Conservation (phyloP, 1,140 invertebrate genomes). For the Paraescarpia echinospica region DNA sequence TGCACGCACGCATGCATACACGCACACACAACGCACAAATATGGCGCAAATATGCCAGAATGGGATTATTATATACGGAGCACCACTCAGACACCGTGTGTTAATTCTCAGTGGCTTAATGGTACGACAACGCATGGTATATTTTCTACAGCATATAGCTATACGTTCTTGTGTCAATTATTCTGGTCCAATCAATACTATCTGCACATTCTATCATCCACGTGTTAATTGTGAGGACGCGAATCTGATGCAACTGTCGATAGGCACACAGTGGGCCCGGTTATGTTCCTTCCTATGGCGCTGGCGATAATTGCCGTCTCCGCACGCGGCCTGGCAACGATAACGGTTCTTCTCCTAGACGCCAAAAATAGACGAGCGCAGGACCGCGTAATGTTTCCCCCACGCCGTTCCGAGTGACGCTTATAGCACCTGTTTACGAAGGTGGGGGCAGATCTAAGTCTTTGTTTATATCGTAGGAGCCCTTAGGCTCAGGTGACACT, state of each 20-base stretch:
- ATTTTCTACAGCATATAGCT: neutral
- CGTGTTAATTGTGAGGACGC: neutral
- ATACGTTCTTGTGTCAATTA: neutral
- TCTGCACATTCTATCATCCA: neutral
- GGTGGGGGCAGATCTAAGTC: neutral
- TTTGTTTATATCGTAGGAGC: neutral
- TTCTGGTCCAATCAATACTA: neutral
- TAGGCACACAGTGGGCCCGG: neutral
- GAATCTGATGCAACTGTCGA: neutral
- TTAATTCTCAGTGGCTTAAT: too few species aligned
- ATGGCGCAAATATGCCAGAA: too few species aligned
- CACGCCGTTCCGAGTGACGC: neutral
- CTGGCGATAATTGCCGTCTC: neutral
- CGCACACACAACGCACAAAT: too few species aligned
- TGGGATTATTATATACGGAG: too few species aligned
- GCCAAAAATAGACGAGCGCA: neutral
- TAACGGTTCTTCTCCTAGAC: neutral
- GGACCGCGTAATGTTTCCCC: neutral
- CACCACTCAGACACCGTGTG: too few species aligned
- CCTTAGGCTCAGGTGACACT: neutral
- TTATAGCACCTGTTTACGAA: conserved; percentile 1
- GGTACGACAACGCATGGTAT: neutral
- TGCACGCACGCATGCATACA: too few species aligned
- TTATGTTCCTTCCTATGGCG: neutral
- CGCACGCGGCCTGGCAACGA: neutral